Conservation (phyloP, 2,113 vertebrate species). For the Malaclemys terrapin region DNA sequence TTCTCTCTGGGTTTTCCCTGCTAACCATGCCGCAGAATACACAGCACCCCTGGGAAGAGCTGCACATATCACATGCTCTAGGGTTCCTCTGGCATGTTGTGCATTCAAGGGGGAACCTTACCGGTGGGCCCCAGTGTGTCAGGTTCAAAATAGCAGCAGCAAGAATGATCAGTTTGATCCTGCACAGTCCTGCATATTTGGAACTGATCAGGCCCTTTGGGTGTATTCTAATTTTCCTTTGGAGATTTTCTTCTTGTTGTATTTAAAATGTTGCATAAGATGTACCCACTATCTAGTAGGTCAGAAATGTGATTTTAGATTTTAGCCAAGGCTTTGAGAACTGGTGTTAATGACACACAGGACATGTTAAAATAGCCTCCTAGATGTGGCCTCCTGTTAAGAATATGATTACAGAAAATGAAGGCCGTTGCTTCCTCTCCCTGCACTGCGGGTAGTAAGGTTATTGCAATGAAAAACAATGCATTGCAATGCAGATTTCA, state of each 20-base stretch:
- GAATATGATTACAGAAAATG: background rate
- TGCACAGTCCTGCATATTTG: background rate
- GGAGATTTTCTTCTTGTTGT: background rate
- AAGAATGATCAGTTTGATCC: background rate
- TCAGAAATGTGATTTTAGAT: background rate
- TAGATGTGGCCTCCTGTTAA: background rate
- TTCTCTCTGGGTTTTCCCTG: background rate
- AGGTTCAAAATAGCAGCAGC: background rate
- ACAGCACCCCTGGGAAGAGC: background rate
- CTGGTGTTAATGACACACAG: background rate
- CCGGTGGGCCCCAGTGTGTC: background rate
- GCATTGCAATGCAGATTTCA: slow-evolving; percentile 33
- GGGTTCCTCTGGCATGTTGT: rapidly evolving
- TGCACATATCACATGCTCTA: background rate
- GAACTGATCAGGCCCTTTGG: background rate
- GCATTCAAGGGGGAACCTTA: rapidly evolving
- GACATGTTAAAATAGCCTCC: background rate
- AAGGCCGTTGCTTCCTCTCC: background rate
- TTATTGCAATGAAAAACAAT: background rate
- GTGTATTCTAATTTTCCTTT: background rate
- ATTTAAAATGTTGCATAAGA: background rate
- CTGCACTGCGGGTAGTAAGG: background rate
- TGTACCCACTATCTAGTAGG: background rate
- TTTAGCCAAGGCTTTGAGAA: background rate
- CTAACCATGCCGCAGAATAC: background rate